A percentile compares a stretch with the other conserved stretches of the same genome.
phyloP scores from a whole-genome alignment of 2,113 vertebrate species.

The Melospiza melodia region DNA sequence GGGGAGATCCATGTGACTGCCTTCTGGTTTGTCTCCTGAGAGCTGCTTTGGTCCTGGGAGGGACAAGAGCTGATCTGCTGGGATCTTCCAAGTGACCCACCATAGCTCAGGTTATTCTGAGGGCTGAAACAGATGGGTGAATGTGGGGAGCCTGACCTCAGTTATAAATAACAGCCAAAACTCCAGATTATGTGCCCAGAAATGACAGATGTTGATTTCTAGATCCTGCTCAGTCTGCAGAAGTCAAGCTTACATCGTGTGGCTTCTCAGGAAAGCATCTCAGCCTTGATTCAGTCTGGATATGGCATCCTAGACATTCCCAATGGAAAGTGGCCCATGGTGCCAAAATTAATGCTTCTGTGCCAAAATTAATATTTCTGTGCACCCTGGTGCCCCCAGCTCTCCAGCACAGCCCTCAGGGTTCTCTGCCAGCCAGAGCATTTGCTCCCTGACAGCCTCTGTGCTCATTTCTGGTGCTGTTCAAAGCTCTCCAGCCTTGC shows the following conservation, averaged over 20 bases:
- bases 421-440: neutral
- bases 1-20: neutral
- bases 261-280: neutral
- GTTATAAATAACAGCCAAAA: neutral
- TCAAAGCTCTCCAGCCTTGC: neutral
- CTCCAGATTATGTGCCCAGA: neutral
- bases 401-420: neutral
- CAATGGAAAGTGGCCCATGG: neutral
- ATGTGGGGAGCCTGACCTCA: neutral
- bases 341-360: neutral
- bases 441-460: neutral
- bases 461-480: neutral
- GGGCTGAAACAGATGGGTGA: neutral
- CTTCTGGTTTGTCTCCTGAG: neutral
- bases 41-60: neutral
- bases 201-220: neutral
- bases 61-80: neutral
- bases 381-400: neutral
- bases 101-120: neutral
- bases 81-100: neutral
- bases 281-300: neutral
- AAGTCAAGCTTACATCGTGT: neutral
- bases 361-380: neutral
- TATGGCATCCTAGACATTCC: neutral
- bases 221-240: neutral